These are phyloP conservation scores for Apomyelois bistriatella DNA, from an alignment of 2,888 invertebrate species.

Conservation along the genomic window DNA sequence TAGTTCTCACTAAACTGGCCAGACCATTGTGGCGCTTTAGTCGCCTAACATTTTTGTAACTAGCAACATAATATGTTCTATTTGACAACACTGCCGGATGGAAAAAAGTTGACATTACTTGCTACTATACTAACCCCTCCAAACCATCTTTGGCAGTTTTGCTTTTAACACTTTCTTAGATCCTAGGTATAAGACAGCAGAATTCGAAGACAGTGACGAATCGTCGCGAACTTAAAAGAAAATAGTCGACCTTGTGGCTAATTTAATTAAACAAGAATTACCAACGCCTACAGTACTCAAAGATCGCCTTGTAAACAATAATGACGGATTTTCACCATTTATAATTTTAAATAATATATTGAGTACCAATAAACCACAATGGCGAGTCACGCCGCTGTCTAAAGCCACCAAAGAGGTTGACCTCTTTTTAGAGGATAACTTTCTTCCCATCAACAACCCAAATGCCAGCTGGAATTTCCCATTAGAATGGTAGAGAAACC, in stretches of 20 bases:
- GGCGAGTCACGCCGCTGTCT: not conserved
- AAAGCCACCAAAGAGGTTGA: not conserved
- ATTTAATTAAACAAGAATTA: no score
- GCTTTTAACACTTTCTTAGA: not conserved
- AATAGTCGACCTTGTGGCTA: no score
- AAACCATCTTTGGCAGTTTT: no score
- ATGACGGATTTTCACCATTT: not conserved
- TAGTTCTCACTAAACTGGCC: not conserved
- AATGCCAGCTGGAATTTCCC: not conserved
- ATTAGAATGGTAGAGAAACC: not conserved
- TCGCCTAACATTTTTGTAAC: no score
- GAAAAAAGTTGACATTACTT: not conserved
- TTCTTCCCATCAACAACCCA: not conserved
- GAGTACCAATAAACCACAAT: not conserved
- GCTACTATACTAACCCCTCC: no score
- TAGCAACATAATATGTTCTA: not conserved
- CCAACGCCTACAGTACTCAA: not conserved
- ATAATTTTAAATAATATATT: not conserved
- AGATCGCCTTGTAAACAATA: not conserved
- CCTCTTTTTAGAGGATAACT: not conserved
- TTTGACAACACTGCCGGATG: not conserved
- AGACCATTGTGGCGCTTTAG: no score
- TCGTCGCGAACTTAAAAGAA: not conserved
- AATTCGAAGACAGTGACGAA: not conserved
- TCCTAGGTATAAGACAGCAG: conserved; percentile 2